phyloP scores from a whole-genome alignment of 2,113 vertebrate genomes.

The Microtus montanus region DNA sequence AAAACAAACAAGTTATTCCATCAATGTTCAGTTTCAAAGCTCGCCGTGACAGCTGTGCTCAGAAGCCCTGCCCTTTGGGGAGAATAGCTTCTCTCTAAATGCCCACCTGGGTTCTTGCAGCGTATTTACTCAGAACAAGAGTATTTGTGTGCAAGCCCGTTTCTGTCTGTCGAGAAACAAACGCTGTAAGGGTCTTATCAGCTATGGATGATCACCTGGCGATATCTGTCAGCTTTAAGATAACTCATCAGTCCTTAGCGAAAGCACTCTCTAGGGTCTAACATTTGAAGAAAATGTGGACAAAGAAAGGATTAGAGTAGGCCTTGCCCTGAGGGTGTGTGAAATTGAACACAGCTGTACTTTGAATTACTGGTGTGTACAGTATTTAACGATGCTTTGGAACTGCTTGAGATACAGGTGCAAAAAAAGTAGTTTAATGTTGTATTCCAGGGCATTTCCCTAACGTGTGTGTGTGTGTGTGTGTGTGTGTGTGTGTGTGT shows the following conservation, averaged over 20 bases:
- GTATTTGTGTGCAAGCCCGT: neutral
- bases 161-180: constrained; percentile 5
- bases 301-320: constrained; percentile 47
- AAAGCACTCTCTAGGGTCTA: neutral
- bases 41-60: neutral
- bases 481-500: too few relatives aligned
- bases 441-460: constrained; percentile 6
- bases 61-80: neutral
- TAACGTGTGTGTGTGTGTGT: neutral
- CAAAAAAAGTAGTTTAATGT: constrained; percentile 36
- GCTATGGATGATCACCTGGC: neutral
- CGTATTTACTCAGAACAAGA: neutral
- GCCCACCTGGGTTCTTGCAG: neutral
- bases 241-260: neutral
- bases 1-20: neutral
- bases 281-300: constrained; percentile 26
- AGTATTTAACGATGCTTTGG: constrained; percentile 67
- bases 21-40: neutral
- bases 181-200: neutral
- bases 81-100: constrained; percentile 9
- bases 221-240: neutral
- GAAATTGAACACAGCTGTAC: constrained; percentile 42
- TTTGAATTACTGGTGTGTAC: neutral
- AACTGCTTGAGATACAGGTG: constrained; percentile 42
- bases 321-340: constrained; percentile 20